These are phyloP conservation scores for Pyralis farinalis DNA, from an alignment of 2,888 invertebrate genomes.

Conservation along the genomic window DNA sequence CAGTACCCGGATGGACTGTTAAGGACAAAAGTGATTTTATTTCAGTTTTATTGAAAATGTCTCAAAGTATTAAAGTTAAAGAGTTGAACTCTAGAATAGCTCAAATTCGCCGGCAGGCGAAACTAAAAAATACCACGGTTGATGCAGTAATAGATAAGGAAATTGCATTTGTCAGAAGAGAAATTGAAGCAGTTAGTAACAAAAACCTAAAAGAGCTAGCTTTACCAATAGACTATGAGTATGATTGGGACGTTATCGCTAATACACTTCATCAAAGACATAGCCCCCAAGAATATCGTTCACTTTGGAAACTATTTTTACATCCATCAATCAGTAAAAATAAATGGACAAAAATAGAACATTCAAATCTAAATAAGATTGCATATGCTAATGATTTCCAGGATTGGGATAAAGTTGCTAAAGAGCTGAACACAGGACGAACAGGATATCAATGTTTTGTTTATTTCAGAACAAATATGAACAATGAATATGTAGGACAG, in stretches of 20 bases:
- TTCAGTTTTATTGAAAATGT: conserved; percentile 62
- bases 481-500: conserved; percentile 36
- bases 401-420: conserved; percentile 85
- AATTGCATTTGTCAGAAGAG: conserved; percentile 29
- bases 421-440: conserved; percentile 76
- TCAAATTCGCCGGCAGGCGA: conserved; percentile 27
- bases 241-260: conserved; percentile 82
- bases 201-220: conserved; percentile 44
- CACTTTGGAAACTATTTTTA: conserved; percentile 86
- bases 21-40: conserved; percentile 79
- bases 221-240: conserved; percentile 56
- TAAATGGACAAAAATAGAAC: conserved; percentile 51
- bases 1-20: conserved; percentile 77
- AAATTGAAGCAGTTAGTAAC: conserved; percentile 34
- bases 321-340: conserved; percentile 84
- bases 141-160: conserved; percentile 15
- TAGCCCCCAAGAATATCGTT: conserved; percentile 82
- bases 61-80: conserved; percentile 34
- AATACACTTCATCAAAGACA: conserved; percentile 76
- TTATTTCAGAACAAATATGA: conserved; percentile 80
- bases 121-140: conserved; percentile 10
- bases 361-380: conserved; percentile 39
- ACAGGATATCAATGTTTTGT: conserved; percentile 87
- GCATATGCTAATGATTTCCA: conserved; percentile 60
- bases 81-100: conserved; percentile 36